Base-by-base conservation (phyloP, 2,888 invertebrate species). In the Stratiomys singularior region DNA sequence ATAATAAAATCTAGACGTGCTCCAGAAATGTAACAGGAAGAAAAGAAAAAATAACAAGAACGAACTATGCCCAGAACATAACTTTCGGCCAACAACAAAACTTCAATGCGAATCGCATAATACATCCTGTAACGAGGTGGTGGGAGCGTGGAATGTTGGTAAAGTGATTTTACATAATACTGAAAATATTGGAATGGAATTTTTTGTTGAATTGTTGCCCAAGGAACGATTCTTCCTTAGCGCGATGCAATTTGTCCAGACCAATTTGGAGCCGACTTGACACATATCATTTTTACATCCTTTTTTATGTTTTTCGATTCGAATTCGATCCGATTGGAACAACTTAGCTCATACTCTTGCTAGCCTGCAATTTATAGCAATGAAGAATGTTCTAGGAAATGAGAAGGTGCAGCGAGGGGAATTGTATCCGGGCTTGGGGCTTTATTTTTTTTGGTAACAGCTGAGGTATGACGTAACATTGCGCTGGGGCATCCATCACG, bases 401-500 rank as follows among this genome's bases (percentile, higher is more conserved):
- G 30, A 9, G 52, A 60, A 23, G 4, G 23, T n/a, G 28, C 27
- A 46, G 37, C 37, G 21, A 60, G 52, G 47, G 28, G 25, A 63
- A 21, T 74, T 58, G 18, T 25, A 72, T 74, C 37, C 23, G 23
- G 60, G 37, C 60, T 28, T 69, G 44, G 30, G 44, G 74, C 74
- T 74, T 56, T 72, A n/a, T 0, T 3, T 71, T 76, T 77, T 69
- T 25, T 7, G 58, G 81, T 83, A 86, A 84, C 86, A 86, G 86
- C 86, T 86, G 86, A 85, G 84, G 82, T 82, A 85, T 86, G 86
- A 86, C 86, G 86, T 85, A 86, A 86, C 82, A 81, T 80, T 77
- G 76, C 81, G 80, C 81, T 83, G 84, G 84, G 84, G 83, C 80
- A 83, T 80, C 79, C 78, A 81, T 81, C 82, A 82, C 81, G 81